A percentile compares a stretch with the other conserved stretches of the same genome.
These are phyloP conservation scores for Orgyia antiqua DNA, from an alignment of 2,888 invertebrate genomes.

Conservation along the genomic window DNA sequence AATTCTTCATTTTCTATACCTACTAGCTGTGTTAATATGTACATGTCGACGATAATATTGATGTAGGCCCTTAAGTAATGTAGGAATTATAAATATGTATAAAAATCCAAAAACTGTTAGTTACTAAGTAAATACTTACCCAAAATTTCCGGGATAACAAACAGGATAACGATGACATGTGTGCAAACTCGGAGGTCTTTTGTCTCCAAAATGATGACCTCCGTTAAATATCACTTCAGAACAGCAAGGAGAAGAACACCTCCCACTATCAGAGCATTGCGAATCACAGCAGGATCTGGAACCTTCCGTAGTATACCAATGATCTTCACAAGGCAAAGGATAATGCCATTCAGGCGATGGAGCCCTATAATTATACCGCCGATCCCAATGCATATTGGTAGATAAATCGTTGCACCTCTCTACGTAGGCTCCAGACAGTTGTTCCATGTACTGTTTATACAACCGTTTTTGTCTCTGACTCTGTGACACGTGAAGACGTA, in stretches of 20 bases:
- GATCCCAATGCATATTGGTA: slow-evolving; percentile 48
- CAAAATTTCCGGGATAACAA: slow-evolving; percentile 68
- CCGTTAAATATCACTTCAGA: slow-evolving; percentile 75
- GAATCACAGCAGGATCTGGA: slow-evolving; percentile 52
- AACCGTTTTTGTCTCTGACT: slow-evolving; percentile 69
- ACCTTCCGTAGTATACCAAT: slow-evolving; percentile 50
- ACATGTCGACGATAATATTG: no score
- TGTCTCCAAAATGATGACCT: slow-evolving; percentile 66
- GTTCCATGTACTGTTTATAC: slow-evolving; percentile 73
- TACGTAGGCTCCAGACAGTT: slow-evolving; percentile 65
- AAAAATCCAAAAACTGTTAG: neutral
- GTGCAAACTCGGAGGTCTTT: slow-evolving; percentile 42
- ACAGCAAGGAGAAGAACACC: slow-evolving; percentile 71
- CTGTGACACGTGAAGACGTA: slow-evolving; percentile 75
- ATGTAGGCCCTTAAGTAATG: no score
- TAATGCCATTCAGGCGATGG: slow-evolving; percentile 60
- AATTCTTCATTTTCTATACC: no score
- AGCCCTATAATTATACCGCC: slow-evolving; percentile 38
- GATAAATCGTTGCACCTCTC: slow-evolving; percentile 58
- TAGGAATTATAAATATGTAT: no score
- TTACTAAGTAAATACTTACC: slow-evolving; percentile 42
- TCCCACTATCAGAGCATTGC: slow-evolving; percentile 61
- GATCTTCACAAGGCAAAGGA: slow-evolving; percentile 49
- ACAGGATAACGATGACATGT: slow-evolving; percentile 48
- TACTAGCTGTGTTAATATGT: no score